A percentile compares a stretch with the other conserved stretches of the same genome.
phyloP scores from a whole-genome alignment of 2,113 vertebrate species.

The Hemicordylus capensis region DNA sequence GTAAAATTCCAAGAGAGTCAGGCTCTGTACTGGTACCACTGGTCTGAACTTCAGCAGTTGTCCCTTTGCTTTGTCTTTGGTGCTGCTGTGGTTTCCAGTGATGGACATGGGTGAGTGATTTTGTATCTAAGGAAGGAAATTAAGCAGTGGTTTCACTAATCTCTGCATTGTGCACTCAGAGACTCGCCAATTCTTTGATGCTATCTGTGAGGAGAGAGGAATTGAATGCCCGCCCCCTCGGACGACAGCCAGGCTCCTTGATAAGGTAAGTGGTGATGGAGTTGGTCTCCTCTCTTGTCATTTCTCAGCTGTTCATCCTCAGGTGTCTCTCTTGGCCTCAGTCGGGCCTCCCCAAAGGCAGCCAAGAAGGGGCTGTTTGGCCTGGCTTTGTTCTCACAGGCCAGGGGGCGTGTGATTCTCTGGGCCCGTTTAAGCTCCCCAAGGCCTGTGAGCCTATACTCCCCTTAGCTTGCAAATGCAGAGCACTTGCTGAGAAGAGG shows the following conservation, averaged over 20 bases:
- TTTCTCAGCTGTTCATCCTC: neutral
- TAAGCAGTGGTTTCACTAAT: neutral
- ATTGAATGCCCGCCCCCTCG: constrained; percentile 92
- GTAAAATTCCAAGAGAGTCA: too few species aligned
- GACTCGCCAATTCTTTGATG: constrained; percentile 91
- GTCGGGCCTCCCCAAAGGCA: neutral
- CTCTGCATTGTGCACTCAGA: constrained; percentile 73
- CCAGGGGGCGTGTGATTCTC: neutral
- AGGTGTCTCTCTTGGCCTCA: too few species aligned
- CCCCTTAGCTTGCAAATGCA: neutral
- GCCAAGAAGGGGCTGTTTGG: too few species aligned
- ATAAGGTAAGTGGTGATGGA: constrained; percentile 82
- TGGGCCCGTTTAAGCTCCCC: too few species aligned
- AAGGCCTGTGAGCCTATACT: too few species aligned
- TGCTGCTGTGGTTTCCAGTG: neutral
- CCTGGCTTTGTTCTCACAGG: too few species aligned
- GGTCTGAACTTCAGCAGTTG: too few species aligned
- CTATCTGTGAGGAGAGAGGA: constrained; percentile 85
- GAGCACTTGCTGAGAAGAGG: neutral
- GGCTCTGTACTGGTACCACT: too few species aligned
- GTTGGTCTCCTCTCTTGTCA: neutral
- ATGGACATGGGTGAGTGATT: neutral
- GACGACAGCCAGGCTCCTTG: constrained; percentile 94
- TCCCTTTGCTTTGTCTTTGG: neutral
- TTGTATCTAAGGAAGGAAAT: neutral